phyloP scores from a whole-genome alignment of 2,888 invertebrate genomes.

The Nomada ruficornis region DNA sequence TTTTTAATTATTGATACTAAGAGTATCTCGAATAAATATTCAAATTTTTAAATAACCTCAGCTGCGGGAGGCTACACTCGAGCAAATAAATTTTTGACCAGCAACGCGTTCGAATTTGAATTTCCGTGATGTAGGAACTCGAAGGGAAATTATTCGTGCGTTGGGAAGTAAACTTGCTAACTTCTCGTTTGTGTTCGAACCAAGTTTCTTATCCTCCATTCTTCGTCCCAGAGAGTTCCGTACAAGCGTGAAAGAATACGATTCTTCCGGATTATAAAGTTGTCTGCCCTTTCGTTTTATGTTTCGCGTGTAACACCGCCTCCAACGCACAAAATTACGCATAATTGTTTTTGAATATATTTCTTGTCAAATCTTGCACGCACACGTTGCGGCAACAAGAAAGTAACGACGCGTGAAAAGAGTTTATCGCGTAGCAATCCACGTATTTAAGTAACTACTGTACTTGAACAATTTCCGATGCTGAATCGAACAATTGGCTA shows the following conservation, averaged over 20 bases:
- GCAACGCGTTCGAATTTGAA: slow-evolving; percentile 59
- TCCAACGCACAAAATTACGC: neutral
- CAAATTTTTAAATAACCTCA: too few species aligned
- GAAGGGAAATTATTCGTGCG: slow-evolving; percentile 61
- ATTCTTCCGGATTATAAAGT: slow-evolving; percentile 42
- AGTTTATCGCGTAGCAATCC: too few species aligned
- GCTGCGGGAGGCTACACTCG: neutral
- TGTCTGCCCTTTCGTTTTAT: slow-evolving; percentile 9
- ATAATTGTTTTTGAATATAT: neutral
- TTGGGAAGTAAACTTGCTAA: slow-evolving; percentile 62
- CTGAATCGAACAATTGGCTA: too few species aligned
- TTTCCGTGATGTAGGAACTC: slow-evolving; percentile 46
- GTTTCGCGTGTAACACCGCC: neutral
- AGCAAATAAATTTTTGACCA: slow-evolving; percentile 36
- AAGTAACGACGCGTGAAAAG: too few species aligned
- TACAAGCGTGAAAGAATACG: slow-evolving; percentile 40
- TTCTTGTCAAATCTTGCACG: too few species aligned
- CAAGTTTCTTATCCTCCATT: slow-evolving; percentile 57
- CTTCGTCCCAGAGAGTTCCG: slow-evolving; percentile 48
- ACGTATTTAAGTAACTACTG: too few species aligned
- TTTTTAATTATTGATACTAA: too few species aligned
- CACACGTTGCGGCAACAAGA: too few species aligned
- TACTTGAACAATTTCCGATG: too few species aligned
- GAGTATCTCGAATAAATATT: too few species aligned
- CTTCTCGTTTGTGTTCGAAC: slow-evolving; percentile 53